Evolutionary conservation across 2,797 vertebrate species (phyloP), one percentile per base, ranked within the genome.

Genomic region (Ammospiza maritima): DNA sequence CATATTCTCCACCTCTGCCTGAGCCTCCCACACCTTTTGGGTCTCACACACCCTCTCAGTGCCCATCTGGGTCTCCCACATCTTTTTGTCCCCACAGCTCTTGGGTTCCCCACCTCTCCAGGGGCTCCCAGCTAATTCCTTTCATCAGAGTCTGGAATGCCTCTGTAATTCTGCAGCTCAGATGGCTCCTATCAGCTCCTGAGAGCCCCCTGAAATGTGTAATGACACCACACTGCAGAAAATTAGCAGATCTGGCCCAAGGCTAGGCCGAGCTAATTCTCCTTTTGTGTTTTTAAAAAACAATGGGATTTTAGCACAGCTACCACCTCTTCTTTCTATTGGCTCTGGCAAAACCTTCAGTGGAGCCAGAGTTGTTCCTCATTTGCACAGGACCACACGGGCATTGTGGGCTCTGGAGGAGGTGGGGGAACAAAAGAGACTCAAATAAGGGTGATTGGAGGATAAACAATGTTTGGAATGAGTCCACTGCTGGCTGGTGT

Each of bases 141-240:
- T 83, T 53, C 76, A 38, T 34, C 85, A 60, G 69, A 69, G 62
- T 29, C n/a, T 38, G 90, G 74, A 96, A 93, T 89, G 82, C 66
- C 62, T 86, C 89, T 91, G 73, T 23, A 89, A 70, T 54, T 54
- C 77, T 58, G 56, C 86, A 61, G 45, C 72, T 96, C 87, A 89
- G 54, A 91, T 93, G 95, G 92, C 94, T 96, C 83, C 42, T 51
- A 82, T 95, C 92, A 90, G 54, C 57, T 92, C 78, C 86, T 21
- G 42, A 72, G 64, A 85, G 50, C 83, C 85, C 89, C 81, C 89
- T 67, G n/a, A 84, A 64, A 81, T 50, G 36, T 70, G 54, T n/a
- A 86, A 56, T 92, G 82, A 81, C 79, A 62, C 76, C 4, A 20
- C 3, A 29, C 47, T 60, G 65, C 58, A 85, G 85, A 88, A 93